These are phyloP conservation scores for Tringa solitaria DNA, from an alignment of 2,113 vertebrate genomes.

Conservation along the genomic window DNA sequence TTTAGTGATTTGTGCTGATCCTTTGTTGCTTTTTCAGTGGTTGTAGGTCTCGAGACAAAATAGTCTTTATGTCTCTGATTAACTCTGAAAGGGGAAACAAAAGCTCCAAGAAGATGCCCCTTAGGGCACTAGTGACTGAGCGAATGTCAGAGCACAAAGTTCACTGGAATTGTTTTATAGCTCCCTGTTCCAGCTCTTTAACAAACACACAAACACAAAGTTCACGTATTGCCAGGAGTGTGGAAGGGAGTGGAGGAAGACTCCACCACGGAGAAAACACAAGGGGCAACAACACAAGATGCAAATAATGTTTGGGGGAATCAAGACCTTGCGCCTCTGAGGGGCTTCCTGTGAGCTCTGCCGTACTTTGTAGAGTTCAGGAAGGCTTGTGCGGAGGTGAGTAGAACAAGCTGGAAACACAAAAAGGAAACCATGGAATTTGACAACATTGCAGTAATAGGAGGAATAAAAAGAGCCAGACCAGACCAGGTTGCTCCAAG, in stretches of 20 bases:
- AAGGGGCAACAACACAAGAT: background rate
- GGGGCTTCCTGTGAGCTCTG: background rate
- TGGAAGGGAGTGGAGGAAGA: background rate
- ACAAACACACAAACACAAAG: background rate
- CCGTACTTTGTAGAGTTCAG: background rate
- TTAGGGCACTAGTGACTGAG: background rate
- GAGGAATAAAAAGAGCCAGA: background rate
- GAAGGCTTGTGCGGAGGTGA: background rate
- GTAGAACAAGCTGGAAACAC: background rate
- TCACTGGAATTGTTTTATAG: background rate
- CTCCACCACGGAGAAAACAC: background rate
- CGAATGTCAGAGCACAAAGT: background rate
- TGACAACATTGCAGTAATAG: background rate
- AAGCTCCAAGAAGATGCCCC: background rate
- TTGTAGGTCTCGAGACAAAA: slow-evolving; percentile 14
- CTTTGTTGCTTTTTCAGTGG: background rate
- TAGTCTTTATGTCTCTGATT: slow-evolving; percentile 14
- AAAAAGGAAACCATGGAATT: background rate
- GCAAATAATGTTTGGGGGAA: background rate
- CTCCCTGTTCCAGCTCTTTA: background rate
- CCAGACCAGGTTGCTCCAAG: too few species aligned
- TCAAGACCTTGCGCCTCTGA: background rate
- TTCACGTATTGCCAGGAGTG: background rate
- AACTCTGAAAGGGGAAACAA: slow-evolving; percentile 31
- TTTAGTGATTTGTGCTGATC: slow-evolving; percentile 33